Evolutionary conservation across 2,888 invertebrate genomes (phyloP).

Genomic region (Acanthosepion lycidas): DNA sequence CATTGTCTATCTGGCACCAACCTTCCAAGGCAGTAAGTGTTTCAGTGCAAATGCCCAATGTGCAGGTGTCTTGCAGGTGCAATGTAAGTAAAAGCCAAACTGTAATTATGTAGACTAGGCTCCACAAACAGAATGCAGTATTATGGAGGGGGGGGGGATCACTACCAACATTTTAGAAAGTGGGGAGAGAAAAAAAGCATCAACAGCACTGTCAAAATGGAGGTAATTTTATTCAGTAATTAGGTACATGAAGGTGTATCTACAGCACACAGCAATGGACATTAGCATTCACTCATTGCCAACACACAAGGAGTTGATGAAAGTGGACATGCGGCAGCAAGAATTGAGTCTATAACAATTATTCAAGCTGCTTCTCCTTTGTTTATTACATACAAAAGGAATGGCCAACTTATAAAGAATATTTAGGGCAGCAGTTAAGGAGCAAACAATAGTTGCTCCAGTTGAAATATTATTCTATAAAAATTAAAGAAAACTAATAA

Average conservation of each 20-base stretch:
- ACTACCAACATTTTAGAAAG: not conserved
- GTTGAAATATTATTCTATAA: not conserved
- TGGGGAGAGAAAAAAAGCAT: not conserved
- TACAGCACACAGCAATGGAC: not conserved
- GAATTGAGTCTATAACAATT: not conserved
- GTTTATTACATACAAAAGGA: not conserved
- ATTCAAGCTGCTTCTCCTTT: not conserved
- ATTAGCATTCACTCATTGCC: conserved; percentile 33
- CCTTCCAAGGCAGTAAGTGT: too few species aligned
- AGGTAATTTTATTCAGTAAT: not conserved
- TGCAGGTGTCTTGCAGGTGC: not conserved
- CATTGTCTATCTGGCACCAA: too few species aligned
- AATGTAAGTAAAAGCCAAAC: not conserved
- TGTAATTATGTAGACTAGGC: not conserved
- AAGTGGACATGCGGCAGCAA: not conserved
- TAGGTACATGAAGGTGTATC: not conserved
- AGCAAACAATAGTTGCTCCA: not conserved
- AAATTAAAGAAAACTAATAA: not conserved
- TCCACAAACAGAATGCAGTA: not conserved
- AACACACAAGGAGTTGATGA: not conserved
- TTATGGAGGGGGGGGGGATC: not conserved
- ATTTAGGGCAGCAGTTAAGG: not conserved
- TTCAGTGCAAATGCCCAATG: not conserved
- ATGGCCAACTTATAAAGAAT: not conserved
- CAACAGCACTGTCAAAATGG: not conserved